A percentile compares a stretch with the other conserved stretches of the same genome.
These are phyloP conservation scores for Cyclargus thomasi DNA, from an alignment of 1,140 invertebrate species.

Conservation along the genomic window DNA sequence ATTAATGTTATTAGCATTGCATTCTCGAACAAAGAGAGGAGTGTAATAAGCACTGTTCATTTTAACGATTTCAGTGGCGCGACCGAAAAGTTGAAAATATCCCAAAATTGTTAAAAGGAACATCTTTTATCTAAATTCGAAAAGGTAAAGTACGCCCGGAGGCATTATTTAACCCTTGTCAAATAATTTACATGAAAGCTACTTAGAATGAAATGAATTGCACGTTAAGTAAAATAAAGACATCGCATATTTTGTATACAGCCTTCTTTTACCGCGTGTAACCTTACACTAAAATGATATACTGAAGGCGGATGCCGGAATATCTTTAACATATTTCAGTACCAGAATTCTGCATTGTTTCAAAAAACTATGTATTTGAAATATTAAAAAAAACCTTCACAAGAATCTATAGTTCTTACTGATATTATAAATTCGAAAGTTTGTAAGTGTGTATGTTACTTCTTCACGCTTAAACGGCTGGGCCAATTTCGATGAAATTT, in stretches of 20 bases:
- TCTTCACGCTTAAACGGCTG: too few relatives aligned
- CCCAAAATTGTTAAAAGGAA: conserved; percentile 20
- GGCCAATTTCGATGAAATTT: too few relatives aligned
- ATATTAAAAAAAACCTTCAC: too few relatives aligned
- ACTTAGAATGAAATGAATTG: conserved; percentile 39
- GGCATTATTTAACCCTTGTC: conserved; percentile 38
- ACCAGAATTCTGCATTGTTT: too few relatives aligned
- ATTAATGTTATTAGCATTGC: too few relatives aligned
- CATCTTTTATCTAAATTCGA: conserved; percentile 34
- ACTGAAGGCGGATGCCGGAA: too few relatives aligned
- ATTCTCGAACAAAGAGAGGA: conserved; percentile 10
- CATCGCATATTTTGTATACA: conserved; percentile 3
- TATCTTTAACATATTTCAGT: too few relatives aligned
- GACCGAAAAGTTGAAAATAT: background rate
- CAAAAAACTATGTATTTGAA: too few relatives aligned
- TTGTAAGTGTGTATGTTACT: too few relatives aligned
- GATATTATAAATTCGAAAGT: too few relatives aligned
- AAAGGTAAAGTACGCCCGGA: conserved; percentile 29
- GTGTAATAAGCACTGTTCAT: background rate
- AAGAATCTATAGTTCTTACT: too few relatives aligned
- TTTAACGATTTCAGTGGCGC: conserved; percentile 22
- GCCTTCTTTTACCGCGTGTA: background rate
- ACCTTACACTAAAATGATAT: background rate
- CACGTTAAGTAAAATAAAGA: conserved; percentile 20
- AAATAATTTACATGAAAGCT: conserved; percentile 43